Evolutionary conservation across 64 coral and sea anemone genomes (phyloP).

Genomic region (Trachythela sp.): DNA sequence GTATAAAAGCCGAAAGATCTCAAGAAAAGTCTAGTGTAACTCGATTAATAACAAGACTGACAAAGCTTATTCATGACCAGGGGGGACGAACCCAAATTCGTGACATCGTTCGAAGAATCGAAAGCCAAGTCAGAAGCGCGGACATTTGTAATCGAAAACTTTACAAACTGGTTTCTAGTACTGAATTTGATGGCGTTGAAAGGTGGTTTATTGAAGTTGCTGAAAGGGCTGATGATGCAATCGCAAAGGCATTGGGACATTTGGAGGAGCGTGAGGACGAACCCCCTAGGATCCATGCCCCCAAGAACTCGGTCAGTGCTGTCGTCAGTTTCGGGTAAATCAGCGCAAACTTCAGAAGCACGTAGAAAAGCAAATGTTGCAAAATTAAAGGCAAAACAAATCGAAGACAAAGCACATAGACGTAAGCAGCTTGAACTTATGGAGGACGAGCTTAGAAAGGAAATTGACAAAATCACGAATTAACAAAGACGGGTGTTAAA

Average conservation of each 20-base stretch:
- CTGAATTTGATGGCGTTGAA: background rate
- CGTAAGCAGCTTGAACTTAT: background rate
- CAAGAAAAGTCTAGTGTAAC: background rate
- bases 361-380: background rate
- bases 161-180: background rate
- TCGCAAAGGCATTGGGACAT: background rate
- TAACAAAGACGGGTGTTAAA: background rate
- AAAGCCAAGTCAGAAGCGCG: background rate
- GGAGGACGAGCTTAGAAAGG: background rate
- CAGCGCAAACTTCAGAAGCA: background rate
- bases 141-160: background rate
- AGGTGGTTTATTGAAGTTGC: background rate
- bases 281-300: background rate
- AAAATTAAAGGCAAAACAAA: background rate
- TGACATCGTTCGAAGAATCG: background rate
- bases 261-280: background rate
- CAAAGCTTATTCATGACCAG: background rate
- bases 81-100: background rate
- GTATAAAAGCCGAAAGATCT: background rate
- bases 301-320: background rate
- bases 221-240: background rate
- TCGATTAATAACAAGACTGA: background rate
- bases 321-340: background rate
- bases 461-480: background rate
- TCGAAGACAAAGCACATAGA: background rate